Base-by-base conservation (phyloP, 2,113 vertebrate genomes). In the Phrynocephalus versicolor region DNA sequence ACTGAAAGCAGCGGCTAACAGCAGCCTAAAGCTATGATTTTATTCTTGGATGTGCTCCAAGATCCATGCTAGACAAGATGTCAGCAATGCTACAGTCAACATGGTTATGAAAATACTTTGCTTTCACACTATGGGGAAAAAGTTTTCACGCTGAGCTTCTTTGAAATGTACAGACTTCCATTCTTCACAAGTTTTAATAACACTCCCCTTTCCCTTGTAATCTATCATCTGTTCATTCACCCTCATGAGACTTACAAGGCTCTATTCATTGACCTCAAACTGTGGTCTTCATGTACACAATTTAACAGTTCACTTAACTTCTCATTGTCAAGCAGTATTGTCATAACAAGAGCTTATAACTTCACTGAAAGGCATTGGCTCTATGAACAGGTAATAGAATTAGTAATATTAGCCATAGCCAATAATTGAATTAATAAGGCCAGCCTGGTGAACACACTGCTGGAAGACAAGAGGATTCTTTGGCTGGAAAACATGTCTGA, bases 271-370 rank as follows among this genome's bases (percentile, higher is more conserved):
- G 69, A 91, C 88, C 18, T 23, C 84, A 64, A 33, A 84, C 55
- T 82, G 30, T 87, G 86, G 85, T 90, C 23, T 82, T 92, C 67
- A 81, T 33, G 69, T 74, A 88, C 84, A 83, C 71, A 84, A 81
- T 90, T 92, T 92, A 87, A 87, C 88, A 84, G 57, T 83, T 90
- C 62, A 30, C 23, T 88, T 88, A 89, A 88, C 41, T 90, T 90
- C 33, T 67, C 87, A 84, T 73, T 7, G 74, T 33, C 77, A 87
- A 51, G 84, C n/a, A 35, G 41, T 60, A 75, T 12, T 89, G 69
- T 87, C 81, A 79, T 85, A 91, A 84, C 62, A 72, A 0, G 76
- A 51, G 37, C 35, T 71, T 82, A 85, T 67, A 83, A 84, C 87
- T 89, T 87, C 91, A 19, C n/a, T 85, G 72, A 88, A 92, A 76